Conservation (phyloP, 2,113 vertebrate genomes). For the Ceratotherium simum region DNA sequence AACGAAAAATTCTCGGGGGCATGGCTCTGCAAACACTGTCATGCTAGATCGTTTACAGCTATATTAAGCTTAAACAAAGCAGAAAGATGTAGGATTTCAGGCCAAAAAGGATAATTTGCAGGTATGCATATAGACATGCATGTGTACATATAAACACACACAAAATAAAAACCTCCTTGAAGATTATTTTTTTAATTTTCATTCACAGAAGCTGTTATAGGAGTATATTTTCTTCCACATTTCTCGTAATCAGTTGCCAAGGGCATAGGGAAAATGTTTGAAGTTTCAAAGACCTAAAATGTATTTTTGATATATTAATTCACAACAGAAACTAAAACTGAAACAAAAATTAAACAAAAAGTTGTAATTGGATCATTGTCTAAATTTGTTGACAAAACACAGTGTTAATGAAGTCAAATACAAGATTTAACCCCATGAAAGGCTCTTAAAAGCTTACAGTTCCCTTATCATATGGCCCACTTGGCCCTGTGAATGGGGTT, state of each 20-base stretch:
- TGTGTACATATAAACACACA: not conserved
- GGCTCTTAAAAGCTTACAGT: too few relatives aligned
- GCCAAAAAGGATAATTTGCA: not conserved
- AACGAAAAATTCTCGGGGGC: constrained; percentile 70
- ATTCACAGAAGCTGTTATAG: not conserved
- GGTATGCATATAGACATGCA: not conserved
- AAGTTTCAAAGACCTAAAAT: not conserved
- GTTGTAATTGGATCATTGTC: not conserved
- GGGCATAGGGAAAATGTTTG: not conserved
- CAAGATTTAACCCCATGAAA: not conserved
- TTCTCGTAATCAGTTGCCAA: not conserved
- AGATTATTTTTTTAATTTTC: not conserved
- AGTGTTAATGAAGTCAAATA: not conserved
- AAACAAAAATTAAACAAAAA: not conserved
- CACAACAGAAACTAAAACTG: not conserved
- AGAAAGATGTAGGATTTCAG: constrained; percentile 36
- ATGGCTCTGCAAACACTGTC: constrained; percentile 50
- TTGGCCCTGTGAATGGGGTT: fast-evolving
- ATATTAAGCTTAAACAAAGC: constrained; percentile 62
- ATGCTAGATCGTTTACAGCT: constrained; percentile 52
- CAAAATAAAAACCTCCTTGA: not conserved
- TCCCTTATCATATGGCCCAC: not conserved
- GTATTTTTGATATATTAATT: not conserved
- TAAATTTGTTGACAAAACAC: not conserved
- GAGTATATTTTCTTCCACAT: not conserved